Percentiles rank a stretch among this genome's conserved stretches.
Conservation (phyloP, 2,888 invertebrate genomes). For the Cheilosia grossa region DNA sequence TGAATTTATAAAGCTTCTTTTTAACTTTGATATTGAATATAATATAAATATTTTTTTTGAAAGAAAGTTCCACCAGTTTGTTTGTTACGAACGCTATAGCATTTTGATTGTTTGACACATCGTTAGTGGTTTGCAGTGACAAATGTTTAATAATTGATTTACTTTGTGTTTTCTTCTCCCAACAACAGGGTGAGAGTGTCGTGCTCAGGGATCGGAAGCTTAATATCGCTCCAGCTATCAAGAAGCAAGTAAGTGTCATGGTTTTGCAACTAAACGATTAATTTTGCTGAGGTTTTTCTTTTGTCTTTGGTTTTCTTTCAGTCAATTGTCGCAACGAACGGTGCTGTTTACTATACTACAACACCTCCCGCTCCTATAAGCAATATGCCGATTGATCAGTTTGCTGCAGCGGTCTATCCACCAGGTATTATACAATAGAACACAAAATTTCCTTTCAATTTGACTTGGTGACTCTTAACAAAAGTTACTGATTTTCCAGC, state of each 20-base stretch:
- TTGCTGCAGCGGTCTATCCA: constrained; percentile 83
- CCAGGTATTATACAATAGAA: constrained; percentile 79
- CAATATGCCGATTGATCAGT: constrained; percentile 84
- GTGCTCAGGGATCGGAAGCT: constrained; percentile 91
- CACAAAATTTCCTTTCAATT: constrained; percentile 62
- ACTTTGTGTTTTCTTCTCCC: constrained; percentile 73
- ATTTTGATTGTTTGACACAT: constrained; percentile 76
- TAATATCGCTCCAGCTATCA: constrained; percentile 94
- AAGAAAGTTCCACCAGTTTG: constrained; percentile 74
- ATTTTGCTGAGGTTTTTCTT: not conserved
- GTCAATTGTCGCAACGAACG: constrained; percentile 83
- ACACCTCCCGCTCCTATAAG: constrained; percentile 83
- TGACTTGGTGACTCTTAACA: constrained; percentile 76
- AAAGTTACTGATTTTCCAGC: constrained; percentile 82
- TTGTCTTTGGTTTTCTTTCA: constrained; percentile 76
- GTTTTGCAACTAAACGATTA: not conserved
- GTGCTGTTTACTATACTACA: constrained; percentile 83
- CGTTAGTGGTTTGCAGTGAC: constrained; percentile 65
- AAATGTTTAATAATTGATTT: constrained; percentile 61
- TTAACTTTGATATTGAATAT: constrained; percentile 48
- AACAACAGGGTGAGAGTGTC: constrained; percentile 87
- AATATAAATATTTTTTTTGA: constrained; percentile 56
- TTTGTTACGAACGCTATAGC: constrained; percentile 77
- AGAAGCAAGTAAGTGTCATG: constrained; percentile 87
- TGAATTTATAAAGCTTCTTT: constrained; percentile 66